Base-by-base conservation (phyloP, 30 jellyfish, hydroid and myxozoan genomes). In the Cassiopea xamachana region DNA sequence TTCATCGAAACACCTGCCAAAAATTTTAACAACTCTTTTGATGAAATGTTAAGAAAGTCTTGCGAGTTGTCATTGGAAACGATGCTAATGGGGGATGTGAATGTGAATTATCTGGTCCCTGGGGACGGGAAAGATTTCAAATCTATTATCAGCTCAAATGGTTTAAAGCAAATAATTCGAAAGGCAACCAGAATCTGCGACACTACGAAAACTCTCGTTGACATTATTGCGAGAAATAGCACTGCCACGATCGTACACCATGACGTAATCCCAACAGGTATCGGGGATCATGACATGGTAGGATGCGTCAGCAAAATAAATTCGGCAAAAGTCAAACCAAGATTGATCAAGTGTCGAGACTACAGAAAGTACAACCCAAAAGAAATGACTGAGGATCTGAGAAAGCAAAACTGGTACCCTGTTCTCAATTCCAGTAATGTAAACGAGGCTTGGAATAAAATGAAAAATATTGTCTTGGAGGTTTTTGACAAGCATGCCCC, bases 241-340 rank as follows among this genome's bases (percentile, higher is more conserved):
- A 74, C 86, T 0, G 48, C 89, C 51, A 90, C 7, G 43, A 61
- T 90, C 17, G 27, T 87, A 10, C 82, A 84, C 69, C 58, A 70
- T 70, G 94, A 74, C 61, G 94, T 83, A 70, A 74, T 82, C 69
- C 91, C 91, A 60, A 46, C 78, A 44, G 59, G 95, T 43, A 78
- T 82, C 50, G 77, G 95, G 27, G 95, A 84, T 67, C 96, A 84
- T 77, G 94, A 76, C 50, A 64, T 69, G 88, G 81, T 84, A 16
- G 97, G 97, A 4, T 84, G 95, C 60, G 95, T 92, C 39, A 92
- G 92, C 3, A 91, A 91, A 91, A 80, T 39, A 10, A 91, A 85
- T 61, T 48, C 18, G 27, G 47, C 83, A 71, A 59, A 50, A 48
- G 0, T 43, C 84, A 75, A 71, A 44, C 79, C 91, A 67, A 72